A percentile compares a stretch with the other conserved stretches of the same genome.
These are phyloP conservation scores for Eupeodes luniger DNA, from an alignment of 2,888 invertebrate genomes.

Conservation along the genomic window DNA sequence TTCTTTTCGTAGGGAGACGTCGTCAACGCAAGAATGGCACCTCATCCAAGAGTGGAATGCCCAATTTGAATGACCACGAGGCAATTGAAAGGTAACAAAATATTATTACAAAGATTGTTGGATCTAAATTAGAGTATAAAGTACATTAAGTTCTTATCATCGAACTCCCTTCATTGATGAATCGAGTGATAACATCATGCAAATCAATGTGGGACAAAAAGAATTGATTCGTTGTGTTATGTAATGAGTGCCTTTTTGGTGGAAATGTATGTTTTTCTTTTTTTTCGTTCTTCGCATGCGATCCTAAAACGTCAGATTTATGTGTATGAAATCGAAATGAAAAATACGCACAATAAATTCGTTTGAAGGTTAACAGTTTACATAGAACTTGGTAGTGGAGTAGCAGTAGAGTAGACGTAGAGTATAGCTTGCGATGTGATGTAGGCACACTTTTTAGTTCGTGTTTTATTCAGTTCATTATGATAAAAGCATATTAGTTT, in stretches of 20 bases:
- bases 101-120: background rate
- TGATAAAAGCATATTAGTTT: slow-evolving; percentile 14
- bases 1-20: slow-evolving; percentile 80
- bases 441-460: background rate
- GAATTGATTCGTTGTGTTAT: slow-evolving; percentile 33
- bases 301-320: slow-evolving; percentile 28
- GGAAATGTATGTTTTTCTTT: slow-evolving; percentile 13
- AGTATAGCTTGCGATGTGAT: background rate
- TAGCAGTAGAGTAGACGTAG: too few species aligned
- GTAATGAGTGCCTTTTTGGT: slow-evolving; percentile 18
- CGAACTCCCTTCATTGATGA: background rate
- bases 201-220: background rate
- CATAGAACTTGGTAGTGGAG: background rate
- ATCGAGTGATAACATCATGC: slow-evolving; percentile 21
- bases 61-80: slow-evolving; percentile 96
- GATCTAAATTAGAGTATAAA: background rate
- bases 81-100: slow-evolving; percentile 95
- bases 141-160: background rate
- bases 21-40: slow-evolving; percentile 81
- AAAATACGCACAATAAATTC: background rate
- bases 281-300: slow-evolving; percentile 26
- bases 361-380: background rate
- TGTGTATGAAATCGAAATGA: slow-evolving; percentile 10
- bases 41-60: slow-evolving; percentile 85
- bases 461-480: slow-evolving; percentile 22